Evolutionary conservation across 1,140 invertebrate species (phyloP), one percentile per base, ranked within the genome.

Genomic region (Drosophila mojavensis): DNA sequence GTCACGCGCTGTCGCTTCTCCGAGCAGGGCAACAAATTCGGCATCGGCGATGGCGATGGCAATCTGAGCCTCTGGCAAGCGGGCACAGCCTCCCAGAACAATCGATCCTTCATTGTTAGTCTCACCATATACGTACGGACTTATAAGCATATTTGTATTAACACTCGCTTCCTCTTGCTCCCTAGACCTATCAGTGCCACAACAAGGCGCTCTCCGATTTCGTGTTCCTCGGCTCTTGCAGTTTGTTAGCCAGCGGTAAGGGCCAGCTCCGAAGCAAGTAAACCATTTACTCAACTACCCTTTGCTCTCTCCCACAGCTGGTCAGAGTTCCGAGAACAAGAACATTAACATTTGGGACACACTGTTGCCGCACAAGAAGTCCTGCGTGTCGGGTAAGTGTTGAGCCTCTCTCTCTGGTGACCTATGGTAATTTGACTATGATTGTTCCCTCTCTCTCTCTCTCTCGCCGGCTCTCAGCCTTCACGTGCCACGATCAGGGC

Each of bases 331-430:
- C 0, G 98, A 99, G 92, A 98, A 97, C 88, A 97, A 97, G 86
- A 99, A 99, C 93, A 97, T 99, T n/a, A 97, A 97, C 54, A 94
- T 99, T 63, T 99, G 99, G 99, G 99, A 99, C 92, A 99, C 98
- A 1, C 94, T 99, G 54, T 94, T 99, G 93, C 99, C 99, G 5
- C 96, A 97, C 81, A 97, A 97, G 84, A 99, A 99, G 93, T 96
- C 97, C 47, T 94, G 98, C 75, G 96, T 99, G 55, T 96, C 97
- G 93, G 95, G 96, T 96, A 91, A 93, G 93, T 33, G 33, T 33
- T 5, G 33, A 9, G 20, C 20, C 20, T 24, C 20, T 2, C 2
- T 9, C 33, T 33, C 7, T 33, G 6, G 30, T 7, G 30, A 17
- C 17, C 33, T 33, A 1, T 33, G 28, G 5, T 30, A 4, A 30